These are phyloP conservation scores for Holacanthella duospinosa DNA, from an alignment of 2,888 invertebrate genomes.

Conservation along the genomic window DNA sequence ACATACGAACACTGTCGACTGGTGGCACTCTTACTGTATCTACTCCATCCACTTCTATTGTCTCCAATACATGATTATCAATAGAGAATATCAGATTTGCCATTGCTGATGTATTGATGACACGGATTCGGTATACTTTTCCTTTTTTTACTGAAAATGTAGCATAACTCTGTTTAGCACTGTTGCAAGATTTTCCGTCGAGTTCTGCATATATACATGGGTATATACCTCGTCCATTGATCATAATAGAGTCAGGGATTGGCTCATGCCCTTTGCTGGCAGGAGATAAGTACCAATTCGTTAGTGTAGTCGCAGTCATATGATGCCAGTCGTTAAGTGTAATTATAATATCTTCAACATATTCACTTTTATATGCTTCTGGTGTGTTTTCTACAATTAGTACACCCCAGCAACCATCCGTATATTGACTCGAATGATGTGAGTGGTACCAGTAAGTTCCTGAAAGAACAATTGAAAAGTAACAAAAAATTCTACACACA, in stretches of 20 bases:
- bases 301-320: constrained; percentile 12
- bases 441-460: constrained; percentile 26
- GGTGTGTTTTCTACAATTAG: constrained; percentile 14
- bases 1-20: neutral
- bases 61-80: neutral
- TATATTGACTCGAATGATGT: constrained; percentile 25
- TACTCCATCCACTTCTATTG: constrained; percentile 1
- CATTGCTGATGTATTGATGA: neutral
- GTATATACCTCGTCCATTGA: constrained; percentile 27
- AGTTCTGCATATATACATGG: constrained; percentile 11
- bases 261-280: constrained; percentile 19
- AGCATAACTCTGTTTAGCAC: neutral
- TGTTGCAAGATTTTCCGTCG: neutral
- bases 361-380: constrained; percentile 9
- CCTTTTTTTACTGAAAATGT: neutral
- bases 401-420: constrained; percentile 29
- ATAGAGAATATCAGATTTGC: neutral
- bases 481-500: too few relatives aligned
- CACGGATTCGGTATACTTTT: neutral
- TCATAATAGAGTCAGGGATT: constrained; percentile 20
- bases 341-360: constrained; percentile 21
- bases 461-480: too few relatives aligned
- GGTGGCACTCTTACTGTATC: neutral
- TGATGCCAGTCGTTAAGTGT: constrained; percentile 30
- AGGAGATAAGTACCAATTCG: constrained; percentile 16